Base-by-base conservation (phyloP, 53 echinoderm and acorn worm species). In the Antedon mediterranea region DNA sequence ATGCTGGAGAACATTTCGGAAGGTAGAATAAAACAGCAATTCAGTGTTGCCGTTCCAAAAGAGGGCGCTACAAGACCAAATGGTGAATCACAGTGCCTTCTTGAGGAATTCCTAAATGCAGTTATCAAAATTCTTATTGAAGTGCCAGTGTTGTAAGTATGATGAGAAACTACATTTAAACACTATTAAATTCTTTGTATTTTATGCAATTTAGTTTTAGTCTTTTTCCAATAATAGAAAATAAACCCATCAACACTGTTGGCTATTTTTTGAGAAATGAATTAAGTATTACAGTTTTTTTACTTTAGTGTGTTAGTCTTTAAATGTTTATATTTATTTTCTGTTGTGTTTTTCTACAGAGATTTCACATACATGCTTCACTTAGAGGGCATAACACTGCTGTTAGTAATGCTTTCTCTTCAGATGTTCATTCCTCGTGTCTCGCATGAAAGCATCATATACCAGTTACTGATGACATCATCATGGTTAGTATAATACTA, bases 361-460 rank as follows among this genome's bases (percentile, higher is more conserved):
- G 91, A 94, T 32, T 94, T 91, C 79, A 91, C 89, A 13, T 94
- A 94, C 42, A 84, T 91, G 37, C 81, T 94, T 29, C 94, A 94
- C 75, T 77, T 94, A 23, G 94, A 94, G 77, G 79, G 91, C n/a
- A 85, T 94, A 78, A 94, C 91, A 79, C 87, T 91, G 30, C 75
- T 94, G 5, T 84, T 94, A 84, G 80, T 86, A 4, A 75, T 94
- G 71, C 74, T 94, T 28, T 89, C 95, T 28, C 88, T 92, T 7
- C 95, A 92, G 89, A 80, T 95, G 88, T 95, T 86, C 80, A 91
- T 95, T n/a, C 95, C 95, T 0, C 87, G 95, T 78, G 87, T 95
- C 72, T 85, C 91, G 32, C 91, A 95, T 71, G 87, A 89, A 72
- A 91, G 89, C 26, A 85, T 95, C 77, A 79, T 95, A 42, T 89